Conservation (phyloP, 2,797 vertebrate genomes). For the Galago senegalensis region DNA sequence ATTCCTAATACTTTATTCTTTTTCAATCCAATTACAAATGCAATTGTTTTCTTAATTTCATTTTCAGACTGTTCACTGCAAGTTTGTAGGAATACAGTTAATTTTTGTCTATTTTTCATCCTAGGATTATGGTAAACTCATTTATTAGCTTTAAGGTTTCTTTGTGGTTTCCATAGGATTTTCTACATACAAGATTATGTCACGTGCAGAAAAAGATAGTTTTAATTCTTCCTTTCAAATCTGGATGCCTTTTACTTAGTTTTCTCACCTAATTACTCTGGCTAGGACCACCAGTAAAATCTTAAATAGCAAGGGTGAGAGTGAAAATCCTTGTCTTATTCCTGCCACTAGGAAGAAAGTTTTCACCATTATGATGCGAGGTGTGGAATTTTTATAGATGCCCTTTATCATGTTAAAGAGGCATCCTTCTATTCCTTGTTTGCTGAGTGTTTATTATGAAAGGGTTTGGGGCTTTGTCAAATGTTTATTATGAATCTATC, state of each 20-base stretch:
- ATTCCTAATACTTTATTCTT: not conserved
- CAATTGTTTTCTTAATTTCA: conserved; percentile 2
- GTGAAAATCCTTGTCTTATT: not conserved
- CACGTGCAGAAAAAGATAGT: not conserved
- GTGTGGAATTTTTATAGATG: not conserved
- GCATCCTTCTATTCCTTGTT: not conserved
- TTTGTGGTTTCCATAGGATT: not conserved
- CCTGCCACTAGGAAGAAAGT: not conserved
- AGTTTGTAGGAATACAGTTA: not conserved
- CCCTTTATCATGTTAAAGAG: not conserved
- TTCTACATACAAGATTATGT: not conserved
- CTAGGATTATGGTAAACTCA: not conserved
- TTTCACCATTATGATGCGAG: not conserved
- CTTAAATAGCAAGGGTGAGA: not conserved
- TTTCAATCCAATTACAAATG: not conserved
- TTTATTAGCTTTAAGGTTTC: not conserved
- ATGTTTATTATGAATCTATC: not conserved
- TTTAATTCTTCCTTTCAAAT: not conserved
- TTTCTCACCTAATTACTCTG: not conserved
- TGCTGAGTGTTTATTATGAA: not conserved
- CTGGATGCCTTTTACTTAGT: not conserved
- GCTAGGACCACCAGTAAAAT: not conserved
- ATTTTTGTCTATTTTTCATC: not conserved
- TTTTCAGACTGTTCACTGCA: not conserved
- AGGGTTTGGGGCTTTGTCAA: not conserved